Evolutionary conservation across 2,888 invertebrate genomes (phyloP), one percentile per base, ranked within the genome.

Genomic region (Mythimna pallens): DNA sequence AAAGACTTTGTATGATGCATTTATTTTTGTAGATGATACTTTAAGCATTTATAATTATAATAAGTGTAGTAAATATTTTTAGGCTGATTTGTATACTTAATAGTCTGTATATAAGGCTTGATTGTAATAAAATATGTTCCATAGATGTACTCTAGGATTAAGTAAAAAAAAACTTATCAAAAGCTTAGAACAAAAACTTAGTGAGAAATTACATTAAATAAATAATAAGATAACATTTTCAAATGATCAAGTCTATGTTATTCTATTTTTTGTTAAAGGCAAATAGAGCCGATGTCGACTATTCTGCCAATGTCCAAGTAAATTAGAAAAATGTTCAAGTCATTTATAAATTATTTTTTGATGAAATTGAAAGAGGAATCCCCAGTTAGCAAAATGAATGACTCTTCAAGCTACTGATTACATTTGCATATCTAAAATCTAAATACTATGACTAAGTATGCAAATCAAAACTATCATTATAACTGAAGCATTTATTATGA

Each of bases 371-470:
- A 55, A 14, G 34, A 78, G 80, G 69, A 63, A 61, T 57, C 52
- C 75, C 75, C 64, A 61, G 10, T 9, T 54, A 3, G 9, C 22
- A 22, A 69, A 22, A 69, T 54, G 34, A 10, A 65, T 80, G 20
- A 47, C 14, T 73, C 30, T 17, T 5, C 30, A 40, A 47, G 36
- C 25, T 62, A 68, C 34, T 55, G 73, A 71, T 82, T 69, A 79
- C 50, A 69, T 79, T 79, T 65, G 17, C 69, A 74, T 73, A 73
- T 61, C 43, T 65, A 64, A 61, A 70, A 62, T 57, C 57, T 62
- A 58, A 70, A 66, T 61, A 72, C 65, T 65, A 30, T 80, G 73
- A 82, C 58, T 82, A 69, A 66, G 43, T 72, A 65, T 65, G 61
- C 22, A 54, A 83, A 66, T 65, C 40, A 71, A 54, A 73, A 80